phyloP scores from a whole-genome alignment of 2,888 invertebrate species.

The Chloroclysta siterata region DNA sequence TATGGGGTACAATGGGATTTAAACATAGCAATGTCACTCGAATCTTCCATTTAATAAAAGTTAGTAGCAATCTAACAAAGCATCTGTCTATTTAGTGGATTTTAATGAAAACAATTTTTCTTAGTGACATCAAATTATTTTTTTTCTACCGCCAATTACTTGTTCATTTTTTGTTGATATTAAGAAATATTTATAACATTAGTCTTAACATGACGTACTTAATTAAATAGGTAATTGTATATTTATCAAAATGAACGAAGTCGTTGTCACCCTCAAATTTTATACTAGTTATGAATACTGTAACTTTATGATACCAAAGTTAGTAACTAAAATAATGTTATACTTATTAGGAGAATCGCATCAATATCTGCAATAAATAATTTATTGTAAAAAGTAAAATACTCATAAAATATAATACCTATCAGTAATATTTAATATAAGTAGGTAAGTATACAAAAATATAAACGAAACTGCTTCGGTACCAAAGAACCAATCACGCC shows the following conservation, averaged over 20 bases:
- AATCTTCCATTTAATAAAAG: no score
- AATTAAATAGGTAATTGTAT: constrained; percentile 2
- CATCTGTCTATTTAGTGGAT: neutral
- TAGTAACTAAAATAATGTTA: constrained; percentile 1
- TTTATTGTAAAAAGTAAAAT: constrained; percentile 10
- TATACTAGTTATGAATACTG: neutral
- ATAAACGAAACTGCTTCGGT: constrained; percentile 29
- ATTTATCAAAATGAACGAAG: neutral
- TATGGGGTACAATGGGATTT: neutral
- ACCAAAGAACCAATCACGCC: constrained; percentile 72
- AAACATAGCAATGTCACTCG: neutral
- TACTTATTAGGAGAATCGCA: neutral
- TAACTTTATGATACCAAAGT: constrained; percentile 23
- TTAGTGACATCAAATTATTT: neutral
- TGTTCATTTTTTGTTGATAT: constrained; percentile 12
- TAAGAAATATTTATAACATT: neutral
- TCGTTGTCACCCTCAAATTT: neutral
- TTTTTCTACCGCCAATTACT: constrained; percentile 14
- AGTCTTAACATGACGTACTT: constrained; percentile 16
- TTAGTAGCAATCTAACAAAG: neutral
- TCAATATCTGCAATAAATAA: neutral
- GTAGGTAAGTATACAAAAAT: constrained; percentile 15
- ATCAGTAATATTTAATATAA: constrained; percentile 1
- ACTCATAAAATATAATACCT: constrained; percentile 13
- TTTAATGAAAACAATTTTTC: no score